A percentile compares a stretch with the other conserved stretches of the same genome.
These are phyloP conservation scores for Lates japonicus DNA, from an alignment of 2,797 vertebrate species.

Conservation along the genomic window DNA sequence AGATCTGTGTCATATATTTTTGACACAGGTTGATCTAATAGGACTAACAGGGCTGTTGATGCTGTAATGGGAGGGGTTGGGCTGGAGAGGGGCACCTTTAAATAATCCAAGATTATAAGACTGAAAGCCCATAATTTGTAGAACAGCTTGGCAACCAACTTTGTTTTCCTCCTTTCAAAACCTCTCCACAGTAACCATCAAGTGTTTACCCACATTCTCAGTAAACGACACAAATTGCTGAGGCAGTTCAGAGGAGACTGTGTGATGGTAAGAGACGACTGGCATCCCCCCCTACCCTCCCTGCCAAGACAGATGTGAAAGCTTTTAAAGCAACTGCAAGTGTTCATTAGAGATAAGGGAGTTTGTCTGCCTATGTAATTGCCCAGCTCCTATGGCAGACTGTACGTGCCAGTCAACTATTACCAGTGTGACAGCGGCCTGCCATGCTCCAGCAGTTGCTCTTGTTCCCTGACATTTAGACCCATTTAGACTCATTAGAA, in stretches of 20 bases:
- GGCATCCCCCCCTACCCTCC: neutral
- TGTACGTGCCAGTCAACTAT: conserved; percentile 70
- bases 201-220: conserved; percentile 45
- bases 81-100: neutral
- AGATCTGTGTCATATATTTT: neutral
- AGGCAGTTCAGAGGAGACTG: conserved; percentile 38
- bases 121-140: conserved; percentile 15
- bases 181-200: conserved; percentile 7
- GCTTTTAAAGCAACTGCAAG: conserved; percentile 81
- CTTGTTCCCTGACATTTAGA: conserved; percentile 67
- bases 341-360: conserved; percentile 88
- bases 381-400: conserved; percentile 73
- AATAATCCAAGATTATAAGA: neutral
- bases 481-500: conserved; percentile 70
- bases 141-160: neutral
- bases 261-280: conserved; percentile 34
- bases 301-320: conserved; percentile 75
- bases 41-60: neutral
- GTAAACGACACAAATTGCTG: conserved; percentile 31
- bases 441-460: conserved; percentile 55
- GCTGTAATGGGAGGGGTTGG: neutral
- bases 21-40: neutral
- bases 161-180: conserved; percentile 31
- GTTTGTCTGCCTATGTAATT: conserved; percentile 84
- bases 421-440: conserved; percentile 70